phyloP scores from a whole-genome alignment of 2,113 vertebrate genomes.

The Oreamnos americanus region DNA sequence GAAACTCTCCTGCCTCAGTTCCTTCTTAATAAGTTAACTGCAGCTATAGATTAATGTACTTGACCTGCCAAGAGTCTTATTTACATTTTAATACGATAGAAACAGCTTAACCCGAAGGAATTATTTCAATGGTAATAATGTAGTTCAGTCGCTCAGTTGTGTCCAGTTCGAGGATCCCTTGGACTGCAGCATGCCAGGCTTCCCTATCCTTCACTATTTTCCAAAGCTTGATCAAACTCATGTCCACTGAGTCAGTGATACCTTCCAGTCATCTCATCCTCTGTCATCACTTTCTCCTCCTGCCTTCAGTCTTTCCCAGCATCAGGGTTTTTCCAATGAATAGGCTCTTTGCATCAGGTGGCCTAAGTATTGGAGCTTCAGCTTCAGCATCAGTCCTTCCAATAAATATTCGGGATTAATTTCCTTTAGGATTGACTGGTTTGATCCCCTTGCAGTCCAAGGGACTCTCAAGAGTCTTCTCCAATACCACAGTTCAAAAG shows the following conservation, averaged over 20 bases:
- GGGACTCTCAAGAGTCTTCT: background rate
- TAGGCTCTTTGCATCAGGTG: background rate
- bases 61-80: background rate
- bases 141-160: background rate
- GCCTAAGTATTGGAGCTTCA: background rate
- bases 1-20: background rate
- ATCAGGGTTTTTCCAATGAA: background rate
- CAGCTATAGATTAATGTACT: background rate
- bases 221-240: background rate
- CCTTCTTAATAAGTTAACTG: background rate
- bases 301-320: background rate
- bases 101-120: background rate
- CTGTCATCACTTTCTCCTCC: background rate
- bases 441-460: background rate
- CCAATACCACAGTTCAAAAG: background rate
- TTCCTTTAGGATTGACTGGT: background rate
- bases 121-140: background rate
- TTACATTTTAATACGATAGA: background rate
- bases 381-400: background rate
- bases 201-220: background rate
- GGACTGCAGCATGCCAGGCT: background rate
- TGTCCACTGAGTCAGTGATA: background rate
- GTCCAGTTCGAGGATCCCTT: background rate
- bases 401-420: background rate
- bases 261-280: background rate